Evolutionary conservation across 2,113 vertebrate species (phyloP).

Genomic region (Chaetodon auriga): DNA sequence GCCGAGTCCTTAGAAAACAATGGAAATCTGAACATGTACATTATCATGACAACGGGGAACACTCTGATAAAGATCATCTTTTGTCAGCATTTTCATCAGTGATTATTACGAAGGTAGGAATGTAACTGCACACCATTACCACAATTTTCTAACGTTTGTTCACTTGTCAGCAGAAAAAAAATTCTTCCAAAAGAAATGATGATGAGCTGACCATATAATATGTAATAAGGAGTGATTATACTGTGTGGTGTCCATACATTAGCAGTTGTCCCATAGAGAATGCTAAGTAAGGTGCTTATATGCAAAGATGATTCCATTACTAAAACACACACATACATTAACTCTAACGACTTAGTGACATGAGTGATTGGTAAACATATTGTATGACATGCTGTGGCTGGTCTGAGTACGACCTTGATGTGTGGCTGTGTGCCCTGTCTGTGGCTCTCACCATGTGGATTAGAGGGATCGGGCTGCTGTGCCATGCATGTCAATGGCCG

Average conservation of each 20-base stretch:
- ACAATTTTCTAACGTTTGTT: neutral
- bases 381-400: neutral
- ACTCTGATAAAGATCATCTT: too few species aligned
- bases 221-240: neutral
- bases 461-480: conserved; percentile 35
- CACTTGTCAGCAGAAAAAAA: neutral
- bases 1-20: too few species aligned
- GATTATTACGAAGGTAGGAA: neutral
- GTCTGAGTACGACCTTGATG: conserved; percentile 41
- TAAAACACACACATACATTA: neutral
- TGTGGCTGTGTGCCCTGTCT: conserved; percentile 12
- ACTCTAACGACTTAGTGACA: neutral
- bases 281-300: neutral
- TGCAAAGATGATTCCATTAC: neutral
- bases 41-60: neutral
- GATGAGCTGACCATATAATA: neutral
- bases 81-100: neutral
- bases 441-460: conserved; percentile 18
- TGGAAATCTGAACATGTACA: too few species aligned
- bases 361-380: conserved; percentile 6
- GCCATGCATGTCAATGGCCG: conserved; percentile 59
- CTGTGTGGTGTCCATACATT: neutral
- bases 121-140: neutral
- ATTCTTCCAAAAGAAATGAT: neutral
- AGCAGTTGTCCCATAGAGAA: neutral